Conservation (phyloP, 2,797 vertebrate species). For the Fratercula arctica region DNA sequence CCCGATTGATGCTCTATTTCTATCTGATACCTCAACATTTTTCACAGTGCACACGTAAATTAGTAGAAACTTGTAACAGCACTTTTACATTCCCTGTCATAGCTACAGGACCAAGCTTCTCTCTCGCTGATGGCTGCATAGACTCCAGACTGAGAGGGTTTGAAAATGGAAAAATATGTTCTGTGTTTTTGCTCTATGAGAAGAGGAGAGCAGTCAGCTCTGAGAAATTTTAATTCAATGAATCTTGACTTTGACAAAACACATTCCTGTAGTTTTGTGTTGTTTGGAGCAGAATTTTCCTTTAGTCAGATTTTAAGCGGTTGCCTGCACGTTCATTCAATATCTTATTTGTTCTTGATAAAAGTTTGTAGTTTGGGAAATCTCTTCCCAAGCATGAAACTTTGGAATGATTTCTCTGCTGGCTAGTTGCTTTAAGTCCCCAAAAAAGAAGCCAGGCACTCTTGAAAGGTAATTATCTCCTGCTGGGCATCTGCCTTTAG, state of each 20-base stretch:
- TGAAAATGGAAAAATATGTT: not conserved
- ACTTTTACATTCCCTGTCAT: not conserved
- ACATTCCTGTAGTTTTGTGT: not conserved
- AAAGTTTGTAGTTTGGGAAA: not conserved
- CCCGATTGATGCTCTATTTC: not conserved
- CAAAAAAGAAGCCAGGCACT: not conserved
- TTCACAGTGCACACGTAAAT: not conserved
- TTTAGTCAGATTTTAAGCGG: not conserved
- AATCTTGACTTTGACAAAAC: slow-evolving; percentile 3
- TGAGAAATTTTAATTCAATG: not conserved
- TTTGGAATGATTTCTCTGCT: not conserved
- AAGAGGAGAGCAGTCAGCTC: not conserved
- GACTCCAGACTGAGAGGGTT: not conserved
- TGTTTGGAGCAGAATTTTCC: slow-evolving; percentile 18
- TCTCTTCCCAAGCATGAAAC: not conserved
- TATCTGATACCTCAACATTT: not conserved
- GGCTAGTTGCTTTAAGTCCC: not conserved
- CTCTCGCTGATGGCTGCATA: not conserved
- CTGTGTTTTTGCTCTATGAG: not conserved
- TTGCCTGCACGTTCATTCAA: not conserved
- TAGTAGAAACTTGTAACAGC: not conserved
- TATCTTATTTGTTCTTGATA: slow-evolving; percentile 12
- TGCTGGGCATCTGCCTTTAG: not conserved
- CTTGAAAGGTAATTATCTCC: slow-evolving; percentile 51
- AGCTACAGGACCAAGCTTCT: not conserved